Base-by-base conservation (phyloP, 2,888 invertebrate species). In the Allophyes oxyacanthae region DNA sequence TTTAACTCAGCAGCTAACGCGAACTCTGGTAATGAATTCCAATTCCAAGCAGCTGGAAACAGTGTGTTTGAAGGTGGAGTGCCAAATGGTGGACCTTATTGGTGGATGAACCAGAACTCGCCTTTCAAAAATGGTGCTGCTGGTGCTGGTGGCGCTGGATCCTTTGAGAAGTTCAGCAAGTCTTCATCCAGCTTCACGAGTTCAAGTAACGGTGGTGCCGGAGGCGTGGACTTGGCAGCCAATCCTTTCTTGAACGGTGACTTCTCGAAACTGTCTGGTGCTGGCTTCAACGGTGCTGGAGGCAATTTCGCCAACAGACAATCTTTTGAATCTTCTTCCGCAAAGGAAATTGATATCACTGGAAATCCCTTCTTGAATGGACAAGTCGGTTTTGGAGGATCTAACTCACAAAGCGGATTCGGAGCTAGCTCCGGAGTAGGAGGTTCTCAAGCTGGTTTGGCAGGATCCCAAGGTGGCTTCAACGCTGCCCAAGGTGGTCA, bases 101-200 rank as follows among this genome's bases (percentile, higher is more conserved):
- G 95, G 95, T 96, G 95, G 96, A 94, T 95, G 91, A 91, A 91
- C 59, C 86, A 94, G 25, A 87, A 95, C 67, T 95, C 95, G 0
- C 95, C 95, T 0, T 94, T 96, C 81, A 95, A 95, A 72, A 89
- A 87, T 6, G 15, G 53, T 2, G 66, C 45, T 85, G 68, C 88
- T 0, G 85, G 75, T 2, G 79, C 74, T 4, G 84, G 85, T 15
- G 86, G 82, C 0, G 20, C 20, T 20, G 20, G 75, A 1, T 84
- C 77, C 48, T 89, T 84, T 6, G 86, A 89, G 53, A 93, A 92
- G 52, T 89, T 85, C 78, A 90, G 87, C 75, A 87, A 92, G 51
- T 69, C 76, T 1, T 79, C 80, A 0, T 84, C 85, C 0, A 88
- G 86, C 50, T 85, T 88, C 2, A 83, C 86, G 13, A 88, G 78